phyloP scores from a whole-genome alignment of 2,888 invertebrate species.

The Allolobophora icterica region DNA sequence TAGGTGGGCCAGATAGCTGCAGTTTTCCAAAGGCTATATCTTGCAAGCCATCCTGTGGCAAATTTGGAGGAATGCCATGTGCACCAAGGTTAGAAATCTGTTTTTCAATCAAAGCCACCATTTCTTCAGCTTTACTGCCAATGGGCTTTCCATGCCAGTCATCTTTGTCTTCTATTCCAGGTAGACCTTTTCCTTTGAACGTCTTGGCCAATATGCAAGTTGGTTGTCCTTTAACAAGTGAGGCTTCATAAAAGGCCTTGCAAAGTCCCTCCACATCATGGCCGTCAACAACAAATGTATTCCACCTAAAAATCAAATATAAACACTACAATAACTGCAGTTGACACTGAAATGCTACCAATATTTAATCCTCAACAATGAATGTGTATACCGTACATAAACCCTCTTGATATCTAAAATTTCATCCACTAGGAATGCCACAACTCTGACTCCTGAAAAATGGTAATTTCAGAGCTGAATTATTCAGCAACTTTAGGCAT shows the following conservation, averaged over 20 bases:
- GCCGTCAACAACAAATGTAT: slow-evolving; percentile 82
- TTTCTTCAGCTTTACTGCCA: slow-evolving; percentile 79
- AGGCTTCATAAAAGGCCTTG: slow-evolving; percentile 78
- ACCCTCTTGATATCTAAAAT: not conserved
- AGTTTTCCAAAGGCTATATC: slow-evolving; percentile 76
- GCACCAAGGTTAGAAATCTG: slow-evolving; percentile 76
- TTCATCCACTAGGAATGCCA: too few species aligned
- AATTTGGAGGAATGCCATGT: slow-evolving; percentile 71
- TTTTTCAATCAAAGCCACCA: slow-evolving; percentile 67
- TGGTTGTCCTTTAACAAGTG: slow-evolving; percentile 78
- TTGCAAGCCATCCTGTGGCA: slow-evolving; percentile 76
- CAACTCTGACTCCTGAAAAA: too few species aligned
- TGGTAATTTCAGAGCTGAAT: too few species aligned
- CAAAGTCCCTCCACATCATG: slow-evolving; percentile 90
- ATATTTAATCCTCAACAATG: not conserved
- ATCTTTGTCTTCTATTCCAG: slow-evolving; percentile 86
- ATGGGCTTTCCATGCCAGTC: slow-evolving; percentile 99
- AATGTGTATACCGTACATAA: too few species aligned
- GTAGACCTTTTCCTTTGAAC: slow-evolving; percentile 79
- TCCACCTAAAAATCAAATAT: slow-evolving; percentile 54
- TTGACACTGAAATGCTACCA: not conserved
- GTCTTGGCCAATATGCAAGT: slow-evolving; percentile 95
- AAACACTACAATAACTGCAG: slow-evolving; percentile 21
- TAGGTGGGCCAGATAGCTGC: slow-evolving; percentile 79
- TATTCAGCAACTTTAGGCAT: too few species aligned